Evolutionary conservation across 2,888 invertebrate genomes (phyloP).

Genomic region (Nomada flava): DNA sequence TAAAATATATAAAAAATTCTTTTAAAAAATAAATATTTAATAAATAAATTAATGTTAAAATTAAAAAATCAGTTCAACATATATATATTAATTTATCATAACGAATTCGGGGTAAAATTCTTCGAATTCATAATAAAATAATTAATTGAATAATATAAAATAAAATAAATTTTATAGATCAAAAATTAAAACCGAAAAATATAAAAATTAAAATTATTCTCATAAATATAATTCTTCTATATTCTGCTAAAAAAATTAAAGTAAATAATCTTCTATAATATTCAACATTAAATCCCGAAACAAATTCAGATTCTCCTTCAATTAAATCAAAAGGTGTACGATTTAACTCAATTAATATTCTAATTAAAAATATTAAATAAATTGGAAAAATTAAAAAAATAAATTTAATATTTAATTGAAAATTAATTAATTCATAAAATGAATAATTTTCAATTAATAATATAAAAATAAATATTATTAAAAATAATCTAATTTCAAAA

Average conservation of each 20-base stretch:
- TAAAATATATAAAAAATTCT: background rate
- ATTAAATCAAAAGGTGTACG: slow-evolving; percentile 77
- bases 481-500: slow-evolving; percentile 90
- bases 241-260: background rate
- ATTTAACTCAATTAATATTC: slow-evolving; percentile 89
- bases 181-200: background rate
- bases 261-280: background rate
- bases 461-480: slow-evolving; percentile 85
- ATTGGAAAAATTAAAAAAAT: slow-evolving; percentile 83
- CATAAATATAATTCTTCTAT: background rate
- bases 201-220: background rate
- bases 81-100: slow-evolving; percentile 21
- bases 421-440: background rate
- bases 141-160: background rate
- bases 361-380: slow-evolving; percentile 87
- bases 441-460: slow-evolving; percentile 84
- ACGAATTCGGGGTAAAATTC: slow-evolving; percentile 8
- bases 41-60: background rate
- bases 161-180: background rate
- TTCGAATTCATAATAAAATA: background rate
- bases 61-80: slow-evolving; percentile 13
- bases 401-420: slow-evolving; percentile 81
- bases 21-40: background rate
- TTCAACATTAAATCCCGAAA: slow-evolving; percentile 12
- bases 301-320: slow-evolving; percentile 11